These are phyloP conservation scores for Caenorhabditis latens DNA, from an alignment of 1,140 invertebrate species.

Conservation along the genomic window DNA sequence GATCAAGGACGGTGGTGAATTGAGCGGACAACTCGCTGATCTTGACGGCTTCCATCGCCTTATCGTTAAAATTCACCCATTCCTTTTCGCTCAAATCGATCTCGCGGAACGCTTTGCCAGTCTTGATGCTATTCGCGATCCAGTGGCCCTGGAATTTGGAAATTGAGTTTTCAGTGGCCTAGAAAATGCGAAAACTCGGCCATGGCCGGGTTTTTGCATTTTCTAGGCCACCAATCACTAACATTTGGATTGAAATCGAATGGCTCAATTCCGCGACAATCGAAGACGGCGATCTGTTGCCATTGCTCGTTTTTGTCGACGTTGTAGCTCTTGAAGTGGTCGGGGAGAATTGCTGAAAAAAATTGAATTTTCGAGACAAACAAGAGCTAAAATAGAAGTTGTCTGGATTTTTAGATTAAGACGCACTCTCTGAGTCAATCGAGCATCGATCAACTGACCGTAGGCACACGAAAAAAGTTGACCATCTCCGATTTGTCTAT, in stretches of 20 bases:
- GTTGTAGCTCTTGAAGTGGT: constrained; percentile 80
- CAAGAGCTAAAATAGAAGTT: no score
- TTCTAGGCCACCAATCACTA: constrained; percentile 59
- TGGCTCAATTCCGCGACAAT: constrained; percentile 90
- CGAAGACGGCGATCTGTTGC: constrained; percentile 87
- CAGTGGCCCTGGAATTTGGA: constrained; percentile 82
- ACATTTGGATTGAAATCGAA: constrained; percentile 86
- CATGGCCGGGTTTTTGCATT: no score
- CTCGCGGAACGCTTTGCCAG: constrained; percentile 85
- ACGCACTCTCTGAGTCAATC: no score
- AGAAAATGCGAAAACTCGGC: background rate
- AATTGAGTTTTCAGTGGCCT: background rate
- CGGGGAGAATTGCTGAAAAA: constrained; percentile 80
- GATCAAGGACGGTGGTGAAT: constrained; percentile 60
- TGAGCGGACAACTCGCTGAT: constrained; percentile 63
- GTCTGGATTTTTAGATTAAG: no score
- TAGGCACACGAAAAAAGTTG: no score
- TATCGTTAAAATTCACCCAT: constrained; percentile 93
- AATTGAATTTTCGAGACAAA: no score
- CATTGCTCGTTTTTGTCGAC: constrained; percentile 84
- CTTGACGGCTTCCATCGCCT: constrained; percentile 79
- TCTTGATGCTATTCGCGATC: constrained; percentile 83
- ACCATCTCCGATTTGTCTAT: no score
- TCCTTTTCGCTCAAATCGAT: constrained; percentile 88
- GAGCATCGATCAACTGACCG: no score